These are phyloP conservation scores for Manis pentadactyla DNA, from an alignment of 2,797 vertebrate species.

Conservation along the genomic window DNA sequence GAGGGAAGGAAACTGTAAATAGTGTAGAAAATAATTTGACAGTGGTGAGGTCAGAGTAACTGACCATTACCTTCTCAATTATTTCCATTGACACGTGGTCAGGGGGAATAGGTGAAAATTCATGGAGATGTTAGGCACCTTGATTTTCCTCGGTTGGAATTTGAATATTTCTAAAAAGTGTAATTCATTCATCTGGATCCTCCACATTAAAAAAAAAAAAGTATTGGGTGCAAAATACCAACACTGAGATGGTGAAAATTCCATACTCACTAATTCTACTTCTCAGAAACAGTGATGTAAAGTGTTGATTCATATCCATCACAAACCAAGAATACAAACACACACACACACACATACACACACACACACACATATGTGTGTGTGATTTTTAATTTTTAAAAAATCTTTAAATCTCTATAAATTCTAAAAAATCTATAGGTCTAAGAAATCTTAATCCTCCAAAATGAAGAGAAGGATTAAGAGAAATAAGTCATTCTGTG, in stretches of 20 bases:
- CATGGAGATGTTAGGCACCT: neutral
- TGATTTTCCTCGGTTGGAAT: constrained; percentile 1
- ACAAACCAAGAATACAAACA: neutral
- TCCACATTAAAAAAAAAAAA: neutral
- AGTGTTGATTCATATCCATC: neutral
- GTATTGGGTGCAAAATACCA: neutral
- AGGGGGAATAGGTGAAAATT: neutral
- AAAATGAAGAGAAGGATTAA: constrained; percentile 38
- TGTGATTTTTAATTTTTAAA: neutral
- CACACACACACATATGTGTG: neutral
- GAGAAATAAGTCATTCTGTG: constrained; percentile 70
- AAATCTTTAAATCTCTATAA: constrained; percentile 2
- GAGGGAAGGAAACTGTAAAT: constrained; percentile 4
- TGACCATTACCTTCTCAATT: neutral
- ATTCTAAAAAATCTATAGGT: neutral
- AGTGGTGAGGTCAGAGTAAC: neutral
- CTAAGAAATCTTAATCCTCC: constrained; percentile 17
- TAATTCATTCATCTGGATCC: neutral
- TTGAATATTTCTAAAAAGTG: neutral
- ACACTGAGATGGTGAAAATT: neutral
- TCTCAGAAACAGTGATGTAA: neutral
- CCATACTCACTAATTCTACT: neutral
- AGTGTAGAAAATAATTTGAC: constrained; percentile 9
- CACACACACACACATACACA: too few species aligned
- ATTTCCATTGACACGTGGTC: neutral